Conservation (phyloP, 2,888 invertebrate genomes). For the Rutpela maculata region DNA sequence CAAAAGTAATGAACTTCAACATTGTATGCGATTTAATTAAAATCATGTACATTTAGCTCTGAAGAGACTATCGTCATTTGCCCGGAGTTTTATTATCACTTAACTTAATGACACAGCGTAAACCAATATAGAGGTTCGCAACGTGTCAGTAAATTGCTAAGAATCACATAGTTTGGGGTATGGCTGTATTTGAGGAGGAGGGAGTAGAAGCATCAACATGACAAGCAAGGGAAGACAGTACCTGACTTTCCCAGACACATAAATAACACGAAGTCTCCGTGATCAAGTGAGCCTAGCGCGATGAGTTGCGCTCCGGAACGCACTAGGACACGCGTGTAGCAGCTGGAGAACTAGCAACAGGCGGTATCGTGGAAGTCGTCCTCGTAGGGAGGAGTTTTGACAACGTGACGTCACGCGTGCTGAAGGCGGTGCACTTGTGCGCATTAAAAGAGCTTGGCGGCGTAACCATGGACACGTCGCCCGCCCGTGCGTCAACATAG, state of each 20-base stretch:
- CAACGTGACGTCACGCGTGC: slow-evolving; percentile 69
- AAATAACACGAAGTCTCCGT: slow-evolving; percentile 63
- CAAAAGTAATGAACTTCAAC: slow-evolving; percentile 4
- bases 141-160: slow-evolving; percentile 28
- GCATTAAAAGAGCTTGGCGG: slow-evolving; percentile 68
- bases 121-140: slow-evolving; percentile 34
- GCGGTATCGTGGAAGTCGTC: slow-evolving; percentile 70
- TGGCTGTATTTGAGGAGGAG: slow-evolving; percentile 16
- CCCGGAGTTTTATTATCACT: slow-evolving; percentile 44
- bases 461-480: slow-evolving; percentile 70
- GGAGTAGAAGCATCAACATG: slow-evolving; percentile 43
- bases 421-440: slow-evolving; percentile 72
- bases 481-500: slow-evolving; percentile 70
- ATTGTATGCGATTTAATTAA: slow-evolving; percentile 16
- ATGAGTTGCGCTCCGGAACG: slow-evolving; percentile 58
- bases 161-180: slow-evolving; percentile 14
- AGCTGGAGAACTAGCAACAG: slow-evolving; percentile 74
- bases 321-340: slow-evolving; percentile 68
- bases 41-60: slow-evolving; percentile 9
- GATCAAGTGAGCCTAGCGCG: slow-evolving; percentile 53
- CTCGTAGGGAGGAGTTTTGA: slow-evolving; percentile 70
- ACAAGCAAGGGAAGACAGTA: slow-evolving; percentile 55
- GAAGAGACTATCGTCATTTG: slow-evolving; percentile 22
- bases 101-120: slow-evolving; percentile 45
- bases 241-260: slow-evolving; percentile 69